Percentiles rank a stretch among this genome's conserved stretches.
Conservation (phyloP, 2,888 invertebrate genomes). For the Amphipoea oculea region DNA sequence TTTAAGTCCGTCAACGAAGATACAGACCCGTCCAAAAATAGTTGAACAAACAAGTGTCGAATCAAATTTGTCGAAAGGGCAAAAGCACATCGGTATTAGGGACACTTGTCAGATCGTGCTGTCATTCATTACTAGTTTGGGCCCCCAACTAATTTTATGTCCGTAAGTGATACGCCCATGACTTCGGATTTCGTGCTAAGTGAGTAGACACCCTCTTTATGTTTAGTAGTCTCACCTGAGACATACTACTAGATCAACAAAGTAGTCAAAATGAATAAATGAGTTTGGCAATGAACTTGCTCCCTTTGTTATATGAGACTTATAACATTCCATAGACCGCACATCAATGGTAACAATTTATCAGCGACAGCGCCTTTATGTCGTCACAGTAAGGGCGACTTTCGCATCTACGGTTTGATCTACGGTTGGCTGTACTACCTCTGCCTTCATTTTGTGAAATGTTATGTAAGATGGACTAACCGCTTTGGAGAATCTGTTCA, state of each 20-base stretch:
- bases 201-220: neutral
- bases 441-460: neutral
- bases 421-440: neutral
- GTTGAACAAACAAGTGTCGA: neutral
- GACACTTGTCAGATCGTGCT: neutral
- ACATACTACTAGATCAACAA: neutral
- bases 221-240: neutral
- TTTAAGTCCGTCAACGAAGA: too few relatives aligned
- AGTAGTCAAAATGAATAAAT: neutral
- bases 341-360: neutral
- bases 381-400: neutral
- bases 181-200: neutral
- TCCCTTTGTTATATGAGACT: neutral
- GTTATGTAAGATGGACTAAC: conserved; percentile 11
- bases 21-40: neutral
- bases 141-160: neutral
- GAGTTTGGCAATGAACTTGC: neutral
- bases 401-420: neutral
- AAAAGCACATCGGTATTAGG: neutral
- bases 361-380: neutral
- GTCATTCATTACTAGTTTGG: neutral
- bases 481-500: conserved; percentile 79
- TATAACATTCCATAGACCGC: neutral
- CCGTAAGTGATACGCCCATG: neutral
- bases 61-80: neutral